Percentiles rank a stretch among this genome's conserved stretches.
These are phyloP conservation scores for Popillia japonica DNA, from an alignment of 1,140 invertebrate species.

Conservation along the genomic window DNA sequence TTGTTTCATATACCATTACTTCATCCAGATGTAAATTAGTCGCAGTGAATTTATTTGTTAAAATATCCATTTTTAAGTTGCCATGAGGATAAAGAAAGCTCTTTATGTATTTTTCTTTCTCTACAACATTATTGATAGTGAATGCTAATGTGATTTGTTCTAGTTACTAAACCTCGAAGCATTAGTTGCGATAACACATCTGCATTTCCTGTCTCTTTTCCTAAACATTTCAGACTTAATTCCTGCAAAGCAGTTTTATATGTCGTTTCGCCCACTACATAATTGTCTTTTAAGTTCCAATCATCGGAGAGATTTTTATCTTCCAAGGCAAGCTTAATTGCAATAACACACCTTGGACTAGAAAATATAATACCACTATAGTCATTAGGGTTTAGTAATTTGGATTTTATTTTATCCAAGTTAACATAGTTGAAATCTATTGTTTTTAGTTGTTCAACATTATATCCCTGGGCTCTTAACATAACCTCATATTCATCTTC, in stretches of 20 bases:
- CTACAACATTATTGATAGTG: conserved; percentile 46
- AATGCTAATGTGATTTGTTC: conserved; percentile 5
- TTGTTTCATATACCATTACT: conserved; percentile 59
- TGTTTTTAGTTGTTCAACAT: conserved; percentile 54
- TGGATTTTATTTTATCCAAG: conserved; percentile 53
- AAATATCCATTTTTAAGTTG: conserved; percentile 60
- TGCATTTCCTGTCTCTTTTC: conserved; percentile 61
- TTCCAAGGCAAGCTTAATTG: conserved; percentile 52
- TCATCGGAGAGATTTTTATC: conserved; percentile 43
- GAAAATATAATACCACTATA: conserved; percentile 61
- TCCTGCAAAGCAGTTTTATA: conserved; percentile 51
- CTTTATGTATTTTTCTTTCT: conserved; percentile 52
- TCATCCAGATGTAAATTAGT: conserved; percentile 55
- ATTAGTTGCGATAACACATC: conserved; percentile 59
- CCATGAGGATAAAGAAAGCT: conserved; percentile 63
- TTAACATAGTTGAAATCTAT: conserved; percentile 61
- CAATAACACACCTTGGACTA: conserved; percentile 61
- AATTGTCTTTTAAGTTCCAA: conserved; percentile 60
- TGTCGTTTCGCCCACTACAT: conserved; percentile 62
- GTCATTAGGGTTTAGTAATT: conserved; percentile 54
- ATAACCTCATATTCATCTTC: conserved; percentile 54
- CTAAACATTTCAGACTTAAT: conserved; percentile 55
- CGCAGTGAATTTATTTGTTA: conserved; percentile 54
- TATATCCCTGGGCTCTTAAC: conserved; percentile 49
- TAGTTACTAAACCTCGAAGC: conserved; percentile 50